A percentile compares a stretch with the other conserved stretches of the same genome.
Evolutionary conservation across 2,797 vertebrate genomes (phyloP).

Genomic region (Gadopsis bispinosus): DNA sequence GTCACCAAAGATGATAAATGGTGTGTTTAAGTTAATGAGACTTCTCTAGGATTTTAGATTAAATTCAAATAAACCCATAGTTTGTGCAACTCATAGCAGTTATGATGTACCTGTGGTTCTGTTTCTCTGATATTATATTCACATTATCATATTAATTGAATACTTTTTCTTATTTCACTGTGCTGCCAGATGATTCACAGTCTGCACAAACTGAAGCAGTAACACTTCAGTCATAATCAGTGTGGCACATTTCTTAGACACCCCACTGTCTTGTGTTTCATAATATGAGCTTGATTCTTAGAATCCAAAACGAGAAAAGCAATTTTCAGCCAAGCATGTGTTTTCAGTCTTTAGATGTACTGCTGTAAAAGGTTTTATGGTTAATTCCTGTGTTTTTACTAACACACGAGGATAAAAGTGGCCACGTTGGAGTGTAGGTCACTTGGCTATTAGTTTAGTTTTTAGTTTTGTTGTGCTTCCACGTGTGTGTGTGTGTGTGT

Average conservation of each 20-base stretch:
- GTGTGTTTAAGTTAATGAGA: neutral
- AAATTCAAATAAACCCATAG: too few species aligned
- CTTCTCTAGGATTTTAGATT: neutral
- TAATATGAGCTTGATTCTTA: constrained; percentile 31
- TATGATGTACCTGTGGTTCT: neutral
- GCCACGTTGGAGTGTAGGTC: constrained; percentile 49
- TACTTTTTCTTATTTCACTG: neutral
- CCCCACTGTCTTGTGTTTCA: constrained; percentile 29
- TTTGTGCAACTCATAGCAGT: too few species aligned
- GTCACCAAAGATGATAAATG: neutral
- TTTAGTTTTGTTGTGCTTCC: constrained; percentile 27
- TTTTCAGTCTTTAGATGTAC: constrained; percentile 66
- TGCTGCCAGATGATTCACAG: neutral
- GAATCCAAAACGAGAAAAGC: constrained; percentile 32
- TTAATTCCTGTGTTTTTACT: constrained; percentile 78
- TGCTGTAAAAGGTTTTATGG: constrained; percentile 74
- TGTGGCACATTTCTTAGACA: constrained; percentile 13
- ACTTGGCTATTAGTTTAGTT: constrained; percentile 29
- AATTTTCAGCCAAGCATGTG: constrained; percentile 66
- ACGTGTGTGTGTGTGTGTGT: constrained; percentile 37
- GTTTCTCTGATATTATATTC: neutral
- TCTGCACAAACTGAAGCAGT: neutral
- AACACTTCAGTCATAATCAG: constrained; percentile 20
- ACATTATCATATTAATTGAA: neutral
- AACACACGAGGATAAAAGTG: constrained; percentile 64